Evolutionary conservation across 2,797 vertebrate genomes (phyloP), one percentile per base, ranked within the genome.

Genomic region (Scomberomorus guttatus): DNA sequence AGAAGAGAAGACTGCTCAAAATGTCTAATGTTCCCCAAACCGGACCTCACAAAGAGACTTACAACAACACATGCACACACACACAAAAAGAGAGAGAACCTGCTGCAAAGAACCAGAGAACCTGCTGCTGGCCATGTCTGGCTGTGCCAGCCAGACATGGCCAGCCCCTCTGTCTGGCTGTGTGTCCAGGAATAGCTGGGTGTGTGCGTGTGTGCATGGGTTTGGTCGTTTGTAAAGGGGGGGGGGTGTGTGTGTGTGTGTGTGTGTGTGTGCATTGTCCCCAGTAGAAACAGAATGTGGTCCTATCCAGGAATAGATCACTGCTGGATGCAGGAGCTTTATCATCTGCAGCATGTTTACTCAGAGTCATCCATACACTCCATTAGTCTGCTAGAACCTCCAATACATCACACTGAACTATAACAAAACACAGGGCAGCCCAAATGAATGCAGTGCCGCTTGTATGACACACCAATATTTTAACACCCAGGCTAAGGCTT

Each of bases 341-440:
- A 91, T 94, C 89, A 91, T 89, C 79, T 83, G 78, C 80, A 58
- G 76, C 80, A 90, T 90, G 87, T 91, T 93, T 89, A 91, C 89
- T 89, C 90, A 79, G 73, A 82, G 81, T 85, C 44, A 72, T 83
- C 89, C 55, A 72, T 83, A 85, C 81, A 84, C 85, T 86, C 79
- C 57, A 92, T 93, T 91, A 90, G 88, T 93, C 80, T 87, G 73
- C 70, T 80, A 73, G 87, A 89, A 82, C 72, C 81, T 67, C 46
- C 55, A 78, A 92, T 92, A 75, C 78, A 89, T 92, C 88, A 91
- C 75, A 74, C 65, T 61, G 81, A 78, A 88, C 85, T 73, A 55
- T 71, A 90, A 89, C 65, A 76, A 83, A 86, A 87, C 68, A 15
- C 48, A 66, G 71, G 34, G 37, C 29, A 80, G 74, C 65, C 54